Percentiles rank a stretch among this genome's conserved stretches.
phyloP scores from a whole-genome alignment of 1,140 invertebrate species.

The Calephelis nemesis region DNA sequence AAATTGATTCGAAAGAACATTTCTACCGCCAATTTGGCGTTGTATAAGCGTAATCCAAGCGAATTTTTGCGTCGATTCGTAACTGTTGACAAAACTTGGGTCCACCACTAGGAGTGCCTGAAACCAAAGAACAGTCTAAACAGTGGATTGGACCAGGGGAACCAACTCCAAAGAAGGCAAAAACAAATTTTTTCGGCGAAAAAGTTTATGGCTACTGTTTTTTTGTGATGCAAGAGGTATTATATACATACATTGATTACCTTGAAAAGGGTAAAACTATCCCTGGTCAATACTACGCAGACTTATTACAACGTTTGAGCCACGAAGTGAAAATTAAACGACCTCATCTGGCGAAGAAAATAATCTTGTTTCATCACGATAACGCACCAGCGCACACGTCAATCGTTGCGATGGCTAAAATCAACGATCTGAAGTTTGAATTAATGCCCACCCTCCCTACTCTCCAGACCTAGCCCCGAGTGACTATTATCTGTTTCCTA shows the following conservation, averaged over 20 bases:
- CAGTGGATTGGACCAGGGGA: background rate
- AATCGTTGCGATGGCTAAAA: conserved; percentile 37
- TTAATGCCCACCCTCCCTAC: conserved; percentile 44
- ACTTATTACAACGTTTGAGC: no score
- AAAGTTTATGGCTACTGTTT: background rate
- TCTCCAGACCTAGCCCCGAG: conserved; percentile 43
- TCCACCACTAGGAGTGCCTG: background rate
- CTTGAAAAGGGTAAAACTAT: background rate
- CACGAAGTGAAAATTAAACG: no score
- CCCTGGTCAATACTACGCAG: background rate
- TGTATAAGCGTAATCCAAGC: conserved; percentile 2
- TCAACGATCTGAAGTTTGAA: conserved; percentile 45
- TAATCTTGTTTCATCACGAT: conserved; percentile 50
- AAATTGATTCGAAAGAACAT: background rate
- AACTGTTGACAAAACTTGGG: conserved; percentile 22
- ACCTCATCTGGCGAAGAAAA: conserved; percentile 44
- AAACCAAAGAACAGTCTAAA: background rate
- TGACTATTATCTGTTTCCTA: conserved; percentile 37
- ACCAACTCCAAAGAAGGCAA: conserved; percentile 1
- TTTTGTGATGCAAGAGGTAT: no score
- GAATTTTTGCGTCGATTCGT: conserved; percentile 24
- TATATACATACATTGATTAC: no score
- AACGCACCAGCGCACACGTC: conserved; percentile 45
- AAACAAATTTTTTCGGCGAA: background rate
- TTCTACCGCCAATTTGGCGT: background rate